Evolutionary conservation across 2,113 vertebrate genomes (phyloP).

Genomic region (Odocoileus virginianus): DNA sequence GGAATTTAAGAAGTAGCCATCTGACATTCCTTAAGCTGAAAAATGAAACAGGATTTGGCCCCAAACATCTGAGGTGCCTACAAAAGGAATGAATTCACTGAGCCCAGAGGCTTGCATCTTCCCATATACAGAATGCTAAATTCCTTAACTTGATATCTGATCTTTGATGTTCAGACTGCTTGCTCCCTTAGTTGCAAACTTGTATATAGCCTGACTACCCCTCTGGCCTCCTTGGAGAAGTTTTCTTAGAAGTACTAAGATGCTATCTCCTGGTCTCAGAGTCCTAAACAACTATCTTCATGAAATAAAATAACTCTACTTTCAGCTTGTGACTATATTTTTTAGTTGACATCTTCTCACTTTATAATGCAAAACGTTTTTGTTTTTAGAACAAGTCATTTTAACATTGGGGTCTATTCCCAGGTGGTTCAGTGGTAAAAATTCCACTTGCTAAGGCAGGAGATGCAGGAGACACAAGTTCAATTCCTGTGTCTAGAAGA

Average conservation of each 20-base stretch:
- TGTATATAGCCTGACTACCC: not conserved
- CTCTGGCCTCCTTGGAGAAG: not conserved
- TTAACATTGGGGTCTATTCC: not conserved
- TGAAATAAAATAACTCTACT: not conserved
- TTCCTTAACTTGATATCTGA: not conserved
- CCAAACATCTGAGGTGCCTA: not conserved
- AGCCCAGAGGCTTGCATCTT: not conserved
- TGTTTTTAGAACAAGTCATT: not conserved
- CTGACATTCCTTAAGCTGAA: not conserved
- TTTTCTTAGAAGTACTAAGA: not conserved
- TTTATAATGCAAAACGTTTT: not conserved
- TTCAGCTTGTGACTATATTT: not conserved
- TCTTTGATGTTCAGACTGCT: not conserved
- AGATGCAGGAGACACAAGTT: not conserved
- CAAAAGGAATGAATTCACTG: not conserved
- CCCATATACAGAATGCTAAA: not conserved
- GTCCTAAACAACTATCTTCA: not conserved
- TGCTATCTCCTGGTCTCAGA: not conserved
- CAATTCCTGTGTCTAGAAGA: rapidly evolving
- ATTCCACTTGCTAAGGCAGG: not conserved
- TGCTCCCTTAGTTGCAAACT: not conserved
- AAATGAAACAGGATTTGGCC: not conserved
- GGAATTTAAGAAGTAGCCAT: not conserved
- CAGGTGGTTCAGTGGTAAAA: not conserved
- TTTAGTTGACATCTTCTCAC: not conserved